Conservation (phyloP, 2,888 invertebrate genomes). For the Eupithecia exiguata region DNA sequence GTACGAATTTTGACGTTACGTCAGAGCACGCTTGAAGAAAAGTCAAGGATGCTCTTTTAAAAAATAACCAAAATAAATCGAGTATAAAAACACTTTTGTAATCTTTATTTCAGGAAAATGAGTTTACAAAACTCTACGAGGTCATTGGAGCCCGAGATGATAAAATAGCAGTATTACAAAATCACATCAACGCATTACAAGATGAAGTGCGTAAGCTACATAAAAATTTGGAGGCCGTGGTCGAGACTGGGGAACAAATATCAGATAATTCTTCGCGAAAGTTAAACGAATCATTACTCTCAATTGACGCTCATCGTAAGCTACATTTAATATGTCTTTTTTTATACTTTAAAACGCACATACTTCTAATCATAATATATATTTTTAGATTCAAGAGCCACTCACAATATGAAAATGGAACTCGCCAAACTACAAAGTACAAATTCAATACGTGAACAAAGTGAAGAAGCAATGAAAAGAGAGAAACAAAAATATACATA, state of each 20-base stretch:
- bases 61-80: neutral
- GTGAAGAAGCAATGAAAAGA: constrained; percentile 53
- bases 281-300: constrained; percentile 61
- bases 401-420: constrained; percentile 77
- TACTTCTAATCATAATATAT: constrained; percentile 11
- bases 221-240: constrained; percentile 54
- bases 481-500: constrained; percentile 60
- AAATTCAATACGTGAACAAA: constrained; percentile 59
- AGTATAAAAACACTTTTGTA: neutral
- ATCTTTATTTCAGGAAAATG: constrained; percentile 59
- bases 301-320: constrained; percentile 76
- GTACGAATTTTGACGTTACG: neutral
- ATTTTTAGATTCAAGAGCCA: constrained; percentile 72
- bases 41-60: neutral
- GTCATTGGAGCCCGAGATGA: constrained; percentile 62
- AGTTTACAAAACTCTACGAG: constrained; percentile 61
- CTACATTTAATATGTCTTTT: neutral
- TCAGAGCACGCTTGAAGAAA: no score
- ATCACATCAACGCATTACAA: constrained; percentile 71
- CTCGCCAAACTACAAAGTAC: constrained; percentile 63
- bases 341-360: neutral
- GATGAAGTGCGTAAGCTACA: constrained; percentile 69
- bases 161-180: constrained; percentile 70
- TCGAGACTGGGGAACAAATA: constrained; percentile 67
- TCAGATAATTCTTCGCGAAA: constrained; percentile 59